Evolutionary conservation across 2,797 vertebrate genomes (phyloP).

Genomic region (Cercopithecus mitis): DNA sequence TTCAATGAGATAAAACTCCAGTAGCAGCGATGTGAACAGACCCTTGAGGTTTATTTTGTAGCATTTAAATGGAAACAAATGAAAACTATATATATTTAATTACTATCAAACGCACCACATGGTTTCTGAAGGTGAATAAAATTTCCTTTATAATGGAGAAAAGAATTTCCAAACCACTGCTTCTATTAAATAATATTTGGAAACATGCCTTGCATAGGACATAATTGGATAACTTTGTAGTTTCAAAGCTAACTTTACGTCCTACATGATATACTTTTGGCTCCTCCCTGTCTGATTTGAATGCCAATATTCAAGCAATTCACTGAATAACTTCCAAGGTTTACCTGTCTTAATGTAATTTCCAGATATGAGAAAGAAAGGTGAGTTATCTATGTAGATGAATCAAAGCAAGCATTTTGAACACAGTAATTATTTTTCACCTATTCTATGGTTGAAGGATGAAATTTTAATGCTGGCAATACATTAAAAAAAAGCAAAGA

Average conservation of each 20-base stretch:
- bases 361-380: neutral
- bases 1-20: neutral
- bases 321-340: neutral
- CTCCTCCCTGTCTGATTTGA: neutral
- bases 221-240: neutral
- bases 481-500: neutral
- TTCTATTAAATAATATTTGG: slow-evolving; percentile 20
- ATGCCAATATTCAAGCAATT: neutral
- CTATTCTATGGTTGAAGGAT: neutral
- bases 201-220: neutral
- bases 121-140: neutral
- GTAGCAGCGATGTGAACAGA: neutral
- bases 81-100: neutral
- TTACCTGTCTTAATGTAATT: neutral
- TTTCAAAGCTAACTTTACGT: neutral
- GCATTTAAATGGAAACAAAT: slow-evolving; percentile 16
- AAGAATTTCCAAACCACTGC: neutral
- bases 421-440: neutral
- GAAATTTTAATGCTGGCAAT: neutral
- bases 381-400: neutral
- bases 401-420: neutral
- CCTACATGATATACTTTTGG: neutral
- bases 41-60: neutral
- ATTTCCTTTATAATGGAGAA: neutral
- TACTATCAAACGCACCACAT: neutral